phyloP scores from a whole-genome alignment of 1,140 invertebrate species.

The Physella acuta region DNA sequence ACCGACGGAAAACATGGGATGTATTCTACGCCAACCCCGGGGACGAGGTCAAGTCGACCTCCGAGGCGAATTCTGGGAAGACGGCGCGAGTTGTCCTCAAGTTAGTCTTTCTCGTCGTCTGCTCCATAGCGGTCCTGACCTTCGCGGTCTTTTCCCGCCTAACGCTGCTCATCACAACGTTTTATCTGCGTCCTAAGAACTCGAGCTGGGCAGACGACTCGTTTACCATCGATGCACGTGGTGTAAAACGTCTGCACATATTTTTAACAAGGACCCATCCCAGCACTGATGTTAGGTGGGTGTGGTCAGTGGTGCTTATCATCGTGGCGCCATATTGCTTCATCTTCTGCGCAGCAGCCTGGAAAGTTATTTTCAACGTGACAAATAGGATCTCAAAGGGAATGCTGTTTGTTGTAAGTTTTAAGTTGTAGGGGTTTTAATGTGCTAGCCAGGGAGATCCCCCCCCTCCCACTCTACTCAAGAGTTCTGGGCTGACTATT shows the following conservation, averaged over 20 bases:
- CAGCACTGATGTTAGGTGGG: constrained; percentile 35
- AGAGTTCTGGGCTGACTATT: no score
- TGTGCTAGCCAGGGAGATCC: no score
- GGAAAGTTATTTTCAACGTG: constrained; percentile 42
- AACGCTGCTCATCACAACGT: constrained; percentile 32
- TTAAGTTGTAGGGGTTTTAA: no score
- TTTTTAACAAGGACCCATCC: neutral
- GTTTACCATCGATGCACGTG: neutral
- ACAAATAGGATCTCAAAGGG: constrained; percentile 26
- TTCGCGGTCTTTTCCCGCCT: constrained; percentile 31
- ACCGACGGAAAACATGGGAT: constrained; percentile 8
- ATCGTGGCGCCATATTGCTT: constrained; percentile 42
- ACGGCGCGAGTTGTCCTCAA: constrained; percentile 15
- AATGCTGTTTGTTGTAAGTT: constrained; percentile 37
- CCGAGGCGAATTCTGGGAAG: constrained; percentile 9
- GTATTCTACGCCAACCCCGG: constrained; percentile 16
- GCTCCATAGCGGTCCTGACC: constrained; percentile 28
- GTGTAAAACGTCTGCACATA: no score
- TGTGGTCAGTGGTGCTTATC: constrained; percentile 43
- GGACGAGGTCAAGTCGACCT: neutral
- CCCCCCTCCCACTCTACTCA: no score
- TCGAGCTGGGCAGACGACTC: neutral
- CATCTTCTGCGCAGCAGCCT: constrained; percentile 30
- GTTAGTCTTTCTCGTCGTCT: constrained; percentile 20
- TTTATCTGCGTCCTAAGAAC: constrained; percentile 29